Percentiles rank a stretch among this genome's conserved stretches.
Evolutionary conservation across 64 coral and sea anemone species (phyloP).

Genomic region (Porites australiensis): DNA sequence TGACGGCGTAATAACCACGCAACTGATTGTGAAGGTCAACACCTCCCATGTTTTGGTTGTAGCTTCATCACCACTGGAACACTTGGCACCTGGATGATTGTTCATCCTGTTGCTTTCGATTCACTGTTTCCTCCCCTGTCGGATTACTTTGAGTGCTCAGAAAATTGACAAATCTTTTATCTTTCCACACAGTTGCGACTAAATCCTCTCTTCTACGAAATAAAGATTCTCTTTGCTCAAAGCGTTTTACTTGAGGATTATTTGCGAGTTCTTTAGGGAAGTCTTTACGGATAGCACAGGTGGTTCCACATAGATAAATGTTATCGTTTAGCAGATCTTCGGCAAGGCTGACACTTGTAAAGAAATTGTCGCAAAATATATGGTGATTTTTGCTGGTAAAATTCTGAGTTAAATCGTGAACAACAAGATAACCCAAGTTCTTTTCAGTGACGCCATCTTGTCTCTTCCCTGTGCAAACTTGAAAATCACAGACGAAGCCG

Average conservation of each 20-base stretch:
- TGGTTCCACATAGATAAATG: neutral
- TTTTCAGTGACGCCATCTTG: conserved; percentile 45
- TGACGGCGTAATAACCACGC: conserved; percentile 3
- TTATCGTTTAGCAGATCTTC: neutral
- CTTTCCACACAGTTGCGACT: neutral
- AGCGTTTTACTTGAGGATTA: neutral
- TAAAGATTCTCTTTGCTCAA: neutral
- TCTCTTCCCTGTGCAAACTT: conserved; percentile 61
- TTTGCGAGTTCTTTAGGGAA: conserved; percentile 16
- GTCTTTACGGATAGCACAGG: neutral
- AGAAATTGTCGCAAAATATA: conserved; percentile 1
- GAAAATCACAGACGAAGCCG: conserved; percentile 52
- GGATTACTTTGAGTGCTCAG: conserved; percentile 45
- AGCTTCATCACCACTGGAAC: conserved; percentile 34
- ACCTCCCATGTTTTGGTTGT: conserved; percentile 60
- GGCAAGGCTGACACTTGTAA: neutral
- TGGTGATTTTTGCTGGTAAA: neutral
- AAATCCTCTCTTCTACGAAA: neutral
- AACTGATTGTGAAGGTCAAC: conserved; percentile 46
- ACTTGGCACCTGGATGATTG: conserved; percentile 10
- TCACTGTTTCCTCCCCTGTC: conserved; percentile 22
- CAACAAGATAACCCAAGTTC: conserved; percentile 45
- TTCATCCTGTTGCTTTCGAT: conserved; percentile 37
- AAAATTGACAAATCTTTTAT: conserved; percentile 26
- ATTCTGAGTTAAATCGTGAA: conserved; percentile 6